These are phyloP conservation scores for Sinelater perroti DNA, from an alignment of 2,888 invertebrate genomes.

Conservation along the genomic window DNA sequence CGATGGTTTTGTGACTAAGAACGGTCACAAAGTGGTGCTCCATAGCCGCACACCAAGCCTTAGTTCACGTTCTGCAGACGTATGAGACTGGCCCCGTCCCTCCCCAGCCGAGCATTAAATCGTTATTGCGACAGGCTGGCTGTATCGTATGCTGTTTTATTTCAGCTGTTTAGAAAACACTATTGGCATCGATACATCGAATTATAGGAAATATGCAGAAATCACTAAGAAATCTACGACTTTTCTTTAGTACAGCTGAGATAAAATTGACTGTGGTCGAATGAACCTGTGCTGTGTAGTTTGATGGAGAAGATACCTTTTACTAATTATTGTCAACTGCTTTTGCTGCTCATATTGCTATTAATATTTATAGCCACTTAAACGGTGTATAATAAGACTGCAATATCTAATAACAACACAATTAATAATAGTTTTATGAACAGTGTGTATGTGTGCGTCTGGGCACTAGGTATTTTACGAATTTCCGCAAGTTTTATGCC, in stretches of 20 bases:
- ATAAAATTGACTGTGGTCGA: slow-evolving; percentile 48
- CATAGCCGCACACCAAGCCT: slow-evolving; percentile 87
- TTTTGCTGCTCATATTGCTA: slow-evolving; percentile 56
- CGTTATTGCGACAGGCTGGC: slow-evolving; percentile 48
- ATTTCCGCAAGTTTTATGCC: slow-evolving; percentile 33
- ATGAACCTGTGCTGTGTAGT: slow-evolving; percentile 58
- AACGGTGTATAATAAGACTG: slow-evolving; percentile 24
- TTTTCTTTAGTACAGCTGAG: slow-evolving; percentile 55
- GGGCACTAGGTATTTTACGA: slow-evolving; percentile 41
- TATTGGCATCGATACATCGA: slow-evolving; percentile 47
- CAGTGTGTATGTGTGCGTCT: slow-evolving; percentile 41
- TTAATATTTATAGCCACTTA: slow-evolving; percentile 39
- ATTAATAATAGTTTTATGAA: slow-evolving; percentile 48
- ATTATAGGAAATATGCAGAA: slow-evolving; percentile 41
- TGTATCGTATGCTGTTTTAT: slow-evolving; percentile 49
- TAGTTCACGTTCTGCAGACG: slow-evolving; percentile 84
- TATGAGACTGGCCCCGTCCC: slow-evolving; percentile 82
- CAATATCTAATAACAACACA: slow-evolving; percentile 18
- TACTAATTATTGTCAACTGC: slow-evolving; percentile 52
- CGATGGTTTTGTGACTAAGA: slow-evolving; percentile 84
- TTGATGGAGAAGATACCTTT: slow-evolving; percentile 61
- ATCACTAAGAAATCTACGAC: not conserved
- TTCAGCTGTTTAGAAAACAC: slow-evolving; percentile 45
- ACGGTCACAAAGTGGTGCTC: slow-evolving; percentile 90
- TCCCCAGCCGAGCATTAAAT: slow-evolving; percentile 64